Evolutionary conservation across 2,113 vertebrate genomes (phyloP).

Genomic region (Neogobius melanostomus): DNA sequence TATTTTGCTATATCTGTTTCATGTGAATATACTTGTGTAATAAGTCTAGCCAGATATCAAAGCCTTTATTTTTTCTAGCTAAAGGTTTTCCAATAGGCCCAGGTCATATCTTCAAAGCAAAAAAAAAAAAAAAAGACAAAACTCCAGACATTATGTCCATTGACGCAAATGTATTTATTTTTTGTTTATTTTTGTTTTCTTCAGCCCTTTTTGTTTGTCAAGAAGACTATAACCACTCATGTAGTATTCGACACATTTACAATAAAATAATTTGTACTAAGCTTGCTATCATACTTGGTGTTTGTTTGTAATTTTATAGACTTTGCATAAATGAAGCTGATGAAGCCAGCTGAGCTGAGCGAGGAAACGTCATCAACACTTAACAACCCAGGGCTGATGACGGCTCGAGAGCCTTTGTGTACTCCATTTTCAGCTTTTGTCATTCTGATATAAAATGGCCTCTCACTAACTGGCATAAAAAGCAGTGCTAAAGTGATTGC

Average conservation of each 20-base stretch:
- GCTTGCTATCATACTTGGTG: background rate
- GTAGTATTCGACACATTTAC: slow-evolving; percentile 72
- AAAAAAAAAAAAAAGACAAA: background rate
- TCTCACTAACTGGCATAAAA: too few species aligned
- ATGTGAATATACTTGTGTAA: slow-evolving; percentile 9
- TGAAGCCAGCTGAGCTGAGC: too few species aligned
- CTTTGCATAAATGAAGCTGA: too few species aligned
- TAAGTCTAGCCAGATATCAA: slow-evolving; percentile 13
- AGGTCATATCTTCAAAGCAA: slow-evolving; percentile 14
- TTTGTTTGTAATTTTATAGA: too few species aligned
- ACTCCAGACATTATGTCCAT: slow-evolving; percentile 35
- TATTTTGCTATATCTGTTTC: slow-evolving; percentile 38
- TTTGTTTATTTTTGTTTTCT: slow-evolving; percentile 61
- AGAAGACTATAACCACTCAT: slow-evolving; percentile 62
- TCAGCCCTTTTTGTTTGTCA: slow-evolving; percentile 42
- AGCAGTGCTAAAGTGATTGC: too few species aligned
- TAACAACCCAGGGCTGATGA: too few species aligned
- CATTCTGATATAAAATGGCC: too few species aligned
- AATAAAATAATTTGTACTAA: slow-evolving; percentile 76
- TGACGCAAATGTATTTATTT: slow-evolving; percentile 76
- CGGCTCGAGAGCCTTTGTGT: too few species aligned
- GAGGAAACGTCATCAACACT: too few species aligned
- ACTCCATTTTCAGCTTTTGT: too few species aligned
- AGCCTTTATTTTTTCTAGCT: slow-evolving; percentile 20
- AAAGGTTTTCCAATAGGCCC: slow-evolving; percentile 10